Evolutionary conservation across 1,140 invertebrate genomes (phyloP), one percentile per base, ranked within the genome.

Genomic region (Lepidostoma basale): DNA sequence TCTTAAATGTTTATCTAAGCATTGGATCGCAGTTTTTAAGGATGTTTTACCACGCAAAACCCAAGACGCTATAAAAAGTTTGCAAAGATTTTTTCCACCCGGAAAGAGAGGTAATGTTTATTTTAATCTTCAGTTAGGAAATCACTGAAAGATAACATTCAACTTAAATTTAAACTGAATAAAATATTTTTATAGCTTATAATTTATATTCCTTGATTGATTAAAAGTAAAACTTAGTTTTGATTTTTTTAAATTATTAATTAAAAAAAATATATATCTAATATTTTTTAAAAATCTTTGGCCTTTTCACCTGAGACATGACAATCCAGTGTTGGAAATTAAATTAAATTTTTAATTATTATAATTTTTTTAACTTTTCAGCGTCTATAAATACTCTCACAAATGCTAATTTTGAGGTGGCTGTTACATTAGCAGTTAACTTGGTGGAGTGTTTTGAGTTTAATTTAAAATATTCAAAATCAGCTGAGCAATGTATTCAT

Each of bases 21-120:
- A 70, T 62, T 70, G 69, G 69, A 58, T 70, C 6, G 63, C 63
- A 18, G 64, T 70, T 18, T 70, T 70, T 63, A 62, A 47, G 25
- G 58, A 67, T 22, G 30, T 66, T 56, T 63, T 70, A 10, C 54
- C 42, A 0, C 54, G 28, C 22, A 22, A 26, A 3, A 33, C 28
- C 14, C 22, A 54, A 45, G 16, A 22, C 36, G 9, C 45, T 16
- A 12, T 62, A 39, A 44, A 40, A 45, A 54, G 66, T 20, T 39
- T 70, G 12, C 52, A 70, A 42, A 30, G 5, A 14, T 22, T 54
- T n/a, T 20, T 40, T 60, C 36, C 23, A 23, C 33, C 33, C 22
- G 22, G 39, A 22, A 60, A 25, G 9, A 60, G 42, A 8, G 36
- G 56, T 60, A 40, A 25, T 9, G 23, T n/a, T 14, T 18, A 6